Percentiles rank a stretch among this genome's conserved stretches.
phyloP scores from a whole-genome alignment of 2,888 invertebrate species.

The Sthenelais limicola region DNA sequence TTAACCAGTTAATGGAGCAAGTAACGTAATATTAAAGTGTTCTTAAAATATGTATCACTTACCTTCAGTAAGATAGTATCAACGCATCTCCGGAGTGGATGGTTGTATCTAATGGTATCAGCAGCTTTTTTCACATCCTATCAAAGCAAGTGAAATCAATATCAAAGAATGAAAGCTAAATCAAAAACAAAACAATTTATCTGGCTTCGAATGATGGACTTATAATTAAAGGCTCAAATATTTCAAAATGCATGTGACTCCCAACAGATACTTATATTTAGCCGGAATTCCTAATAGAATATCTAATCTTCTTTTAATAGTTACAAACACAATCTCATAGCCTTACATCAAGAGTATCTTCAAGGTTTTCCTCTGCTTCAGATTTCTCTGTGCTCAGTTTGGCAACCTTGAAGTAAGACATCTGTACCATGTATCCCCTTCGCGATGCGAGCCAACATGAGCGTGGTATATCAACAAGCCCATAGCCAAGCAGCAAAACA shows the following conservation, averaged over 20 bases:
- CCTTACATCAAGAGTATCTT: constrained; percentile 91
- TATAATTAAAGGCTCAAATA: too few species aligned
- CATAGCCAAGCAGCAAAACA: constrained; percentile 92
- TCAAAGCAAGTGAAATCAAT: too few species aligned
- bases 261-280: too few species aligned
- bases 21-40: too few species aligned
- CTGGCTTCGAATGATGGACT: too few species aligned
- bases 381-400: constrained; percentile 95
- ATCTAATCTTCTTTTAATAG: background rate
- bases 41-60: constrained; percentile 37
- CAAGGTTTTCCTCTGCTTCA: constrained; percentile 96
- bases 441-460: constrained; percentile 92
- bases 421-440: constrained; percentile 86
- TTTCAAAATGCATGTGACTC: too few species aligned
- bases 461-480: constrained; percentile 92
- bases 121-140: constrained; percentile 89
- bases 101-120: constrained; percentile 78
- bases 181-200: too few species aligned
- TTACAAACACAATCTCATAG: background rate
- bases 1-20: too few species aligned
- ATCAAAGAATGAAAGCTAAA: too few species aligned
- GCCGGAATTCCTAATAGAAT: background rate
- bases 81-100: constrained; percentile 82
- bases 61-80: constrained; percentile 91
- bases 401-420: constrained; percentile 93